Evolutionary conservation across 2,888 invertebrate genomes (phyloP).

Genomic region (Nineta flava): DNA sequence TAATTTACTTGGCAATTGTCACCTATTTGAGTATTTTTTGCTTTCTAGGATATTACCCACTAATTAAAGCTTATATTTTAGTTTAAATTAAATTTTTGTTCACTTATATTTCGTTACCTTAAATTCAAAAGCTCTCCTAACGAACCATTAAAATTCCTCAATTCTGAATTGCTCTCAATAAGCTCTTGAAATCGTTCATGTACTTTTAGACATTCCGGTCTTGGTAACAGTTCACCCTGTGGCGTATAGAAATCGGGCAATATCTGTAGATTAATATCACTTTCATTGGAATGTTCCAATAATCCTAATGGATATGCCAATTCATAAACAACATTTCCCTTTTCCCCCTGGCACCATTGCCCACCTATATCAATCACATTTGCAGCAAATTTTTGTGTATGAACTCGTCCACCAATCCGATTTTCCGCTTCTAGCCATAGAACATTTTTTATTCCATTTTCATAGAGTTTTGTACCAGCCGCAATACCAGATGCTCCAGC

Average conservation of each 20-base stretch:
- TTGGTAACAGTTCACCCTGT: slow-evolving; percentile 18
- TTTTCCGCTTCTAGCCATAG: slow-evolving; percentile 43
- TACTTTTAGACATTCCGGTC: slow-evolving; percentile 17
- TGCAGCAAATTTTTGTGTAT: slow-evolving; percentile 34
- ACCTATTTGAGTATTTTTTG: no score
- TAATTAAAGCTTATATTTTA: no score
- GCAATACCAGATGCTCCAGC: slow-evolving; percentile 28
- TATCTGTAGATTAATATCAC: slow-evolving; percentile 19
- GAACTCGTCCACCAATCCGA: slow-evolving; percentile 46
- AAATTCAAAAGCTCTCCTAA: background rate
- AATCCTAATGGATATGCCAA: slow-evolving; percentile 31
- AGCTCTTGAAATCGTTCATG: slow-evolving; percentile 14
- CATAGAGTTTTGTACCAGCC: slow-evolving; percentile 21
- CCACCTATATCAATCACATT: slow-evolving; percentile 55
- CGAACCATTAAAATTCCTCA: background rate
- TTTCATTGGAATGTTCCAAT: slow-evolving; percentile 15
- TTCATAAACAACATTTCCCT: slow-evolving; percentile 41
- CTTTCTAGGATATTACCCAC: no score
- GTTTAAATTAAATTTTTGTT: no score
- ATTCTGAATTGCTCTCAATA: background rate
- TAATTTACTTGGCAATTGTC: no score
- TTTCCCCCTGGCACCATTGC: slow-evolving; percentile 64
- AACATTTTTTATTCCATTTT: slow-evolving; percentile 27
- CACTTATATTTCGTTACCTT: no score
- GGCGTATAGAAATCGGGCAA: slow-evolving; percentile 17